These are phyloP conservation scores for Osmerus mordax DNA, from an alignment of 2,113 vertebrate genomes.

Conservation along the genomic window DNA sequence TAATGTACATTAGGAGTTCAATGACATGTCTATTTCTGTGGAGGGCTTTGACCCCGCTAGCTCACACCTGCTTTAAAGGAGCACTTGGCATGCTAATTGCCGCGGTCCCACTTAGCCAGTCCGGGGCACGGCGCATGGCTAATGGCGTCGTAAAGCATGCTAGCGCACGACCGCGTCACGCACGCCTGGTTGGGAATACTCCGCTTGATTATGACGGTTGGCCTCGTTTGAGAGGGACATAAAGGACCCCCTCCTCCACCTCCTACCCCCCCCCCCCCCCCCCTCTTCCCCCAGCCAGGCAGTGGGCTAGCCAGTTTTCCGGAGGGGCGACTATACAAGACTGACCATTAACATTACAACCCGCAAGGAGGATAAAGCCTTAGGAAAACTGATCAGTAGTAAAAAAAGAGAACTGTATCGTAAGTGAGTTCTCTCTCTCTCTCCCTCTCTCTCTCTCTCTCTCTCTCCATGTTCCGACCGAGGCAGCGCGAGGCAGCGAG, in stretches of 20 bases:
- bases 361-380: slow-evolving; percentile 43
- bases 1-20: slow-evolving; percentile 57
- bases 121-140: slow-evolving; percentile 60
- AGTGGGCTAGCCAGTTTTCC: slow-evolving; percentile 25
- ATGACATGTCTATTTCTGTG: slow-evolving; percentile 66
- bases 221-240: slow-evolving; percentile 65
- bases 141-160: slow-evolving; percentile 76
- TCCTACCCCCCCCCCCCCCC: no score
- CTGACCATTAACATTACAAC: slow-evolving; percentile 39
- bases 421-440: no score
- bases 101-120: slow-evolving; percentile 64
- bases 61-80: slow-evolving; percentile 69
- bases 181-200: slow-evolving; percentile 69
- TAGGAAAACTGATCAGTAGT: slow-evolving; percentile 51
- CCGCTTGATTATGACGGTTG: slow-evolving; percentile 56
- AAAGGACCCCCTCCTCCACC: slow-evolving; percentile 39
- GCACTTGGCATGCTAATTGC: slow-evolving; percentile 73
- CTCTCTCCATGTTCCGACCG: no score
- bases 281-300: not conserved
- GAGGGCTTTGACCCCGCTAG: slow-evolving; percentile 54
- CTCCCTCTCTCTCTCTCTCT: no score
- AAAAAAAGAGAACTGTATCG: slow-evolving; percentile 16
- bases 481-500: not conserved
- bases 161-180: slow-evolving; percentile 58
- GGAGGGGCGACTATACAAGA: slow-evolving; percentile 17